A percentile compares a stretch with the other conserved stretches of the same genome.
Evolutionary conservation across 2,888 invertebrate genomes (phyloP).

Genomic region (Eulithis testata): DNA sequence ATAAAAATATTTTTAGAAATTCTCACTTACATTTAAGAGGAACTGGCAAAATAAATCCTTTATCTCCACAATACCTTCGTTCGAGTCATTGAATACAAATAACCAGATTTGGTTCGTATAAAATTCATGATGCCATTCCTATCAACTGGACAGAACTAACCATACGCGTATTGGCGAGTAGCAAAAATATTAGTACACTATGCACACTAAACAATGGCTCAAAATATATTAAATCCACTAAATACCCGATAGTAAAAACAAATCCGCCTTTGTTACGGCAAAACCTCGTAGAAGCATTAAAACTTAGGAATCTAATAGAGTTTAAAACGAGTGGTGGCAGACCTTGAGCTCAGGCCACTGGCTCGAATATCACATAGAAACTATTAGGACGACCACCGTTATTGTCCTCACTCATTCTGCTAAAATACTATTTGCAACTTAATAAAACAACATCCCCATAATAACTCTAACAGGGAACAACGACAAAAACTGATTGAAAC

Average conservation of each 20-base stretch:
- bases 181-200: slow-evolving; percentile 82
- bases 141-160: slow-evolving; percentile 75
- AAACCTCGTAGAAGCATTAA: slow-evolving; percentile 73
- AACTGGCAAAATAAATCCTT: slow-evolving; percentile 84
- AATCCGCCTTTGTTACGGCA: slow-evolving; percentile 64
- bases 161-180: slow-evolving; percentile 66
- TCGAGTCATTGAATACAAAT: slow-evolving; percentile 62
- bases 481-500: slow-evolving; percentile 70
- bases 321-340: slow-evolving; percentile 64
- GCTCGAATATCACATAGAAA: slow-evolving; percentile 68
- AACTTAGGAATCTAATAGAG: slow-evolving; percentile 75
- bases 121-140: slow-evolving; percentile 82
- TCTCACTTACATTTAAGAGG: slow-evolving; percentile 84
- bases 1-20: slow-evolving; percentile 82
- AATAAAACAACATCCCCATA: slow-evolving; percentile 54
- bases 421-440: slow-evolving; percentile 73
- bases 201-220: slow-evolving; percentile 77
- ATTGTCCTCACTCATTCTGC: slow-evolving; percentile 78
- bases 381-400: slow-evolving; percentile 70
- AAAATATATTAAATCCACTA: slow-evolving; percentile 79
- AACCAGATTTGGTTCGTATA: slow-evolving; percentile 75
- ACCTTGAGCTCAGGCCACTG: slow-evolving; percentile 51
- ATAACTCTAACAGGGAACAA: slow-evolving; percentile 50
- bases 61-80: slow-evolving; percentile 59
- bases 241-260: slow-evolving; percentile 75